Base-by-base conservation (phyloP, 2,888 invertebrate species). In the Metopia argyrocephala region DNA sequence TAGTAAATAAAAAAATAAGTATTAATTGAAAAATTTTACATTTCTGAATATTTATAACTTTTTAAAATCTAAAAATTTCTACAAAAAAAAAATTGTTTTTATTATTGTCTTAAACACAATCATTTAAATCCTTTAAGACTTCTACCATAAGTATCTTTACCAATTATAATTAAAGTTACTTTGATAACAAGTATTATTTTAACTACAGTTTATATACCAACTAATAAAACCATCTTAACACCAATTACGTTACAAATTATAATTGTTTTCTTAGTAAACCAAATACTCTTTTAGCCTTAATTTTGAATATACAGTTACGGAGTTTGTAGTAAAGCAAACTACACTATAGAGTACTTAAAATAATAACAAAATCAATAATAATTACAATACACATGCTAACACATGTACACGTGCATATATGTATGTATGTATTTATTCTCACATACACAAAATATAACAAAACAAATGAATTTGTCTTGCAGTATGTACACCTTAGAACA, bases 201-300 rank as follows among this genome's bases (percentile, higher is more conserved):
- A 74, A 73, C 50, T 57, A 79, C 64, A 68, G 68, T 64, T 62
- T 64, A 64, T 64, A 69, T 45, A 71, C 25, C 46, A 54, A 71
- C 45, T 54, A 66, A 66, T 66, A 71, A 71, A 78, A 27, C 25
- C 69, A 78, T 64, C 78, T 82, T 80, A 84, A 83, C 79, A 79
- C 68, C 73, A 82, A 82, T 82, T 78, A 76, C 66, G 75, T 82
- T 82, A 79, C 66, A 83, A 82, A 81, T 82, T 83, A 82, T 79
- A 74, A 81, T 76, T 74, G 74, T 74, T 74, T 79, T 74, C 28
- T 23, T 6, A 71, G 57, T 54, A 78, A 65, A 71, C 78, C 71
- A 59, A 78, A 31, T 38, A 50, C n/a, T 45, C 15, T 38, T 4
- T n/a, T 9, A 31, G 18, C 6, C 46, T 64, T 4, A 18, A 64